These are phyloP conservation scores for Thymallus thymallus DNA, from an alignment of 2,113 vertebrate species.

Conservation along the genomic window DNA sequence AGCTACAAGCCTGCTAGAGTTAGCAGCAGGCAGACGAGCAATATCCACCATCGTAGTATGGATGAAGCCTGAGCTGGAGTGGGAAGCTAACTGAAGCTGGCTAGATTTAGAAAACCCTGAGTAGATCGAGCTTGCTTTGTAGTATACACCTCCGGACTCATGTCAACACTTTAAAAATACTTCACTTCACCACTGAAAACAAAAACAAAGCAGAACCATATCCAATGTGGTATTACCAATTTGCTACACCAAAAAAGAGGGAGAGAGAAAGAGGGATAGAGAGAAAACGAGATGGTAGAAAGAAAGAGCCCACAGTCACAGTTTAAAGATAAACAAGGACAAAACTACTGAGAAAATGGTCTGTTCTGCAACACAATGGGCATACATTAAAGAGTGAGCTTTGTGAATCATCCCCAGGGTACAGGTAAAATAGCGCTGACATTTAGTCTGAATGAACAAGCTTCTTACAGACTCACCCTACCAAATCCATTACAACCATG, in stretches of 20 bases:
- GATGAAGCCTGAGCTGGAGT: too few relatives aligned
- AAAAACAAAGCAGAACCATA: too few relatives aligned
- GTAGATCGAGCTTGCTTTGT: not conserved
- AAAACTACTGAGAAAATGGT: not conserved
- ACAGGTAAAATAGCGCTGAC: slow-evolving; percentile 19
- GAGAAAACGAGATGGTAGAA: not conserved
- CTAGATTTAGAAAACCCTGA: not conserved
- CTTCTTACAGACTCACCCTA: not conserved
- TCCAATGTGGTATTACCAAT: too few relatives aligned
- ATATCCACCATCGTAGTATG: too few relatives aligned
- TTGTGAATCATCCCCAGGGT: slow-evolving; percentile 14
- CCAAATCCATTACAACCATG: not conserved
- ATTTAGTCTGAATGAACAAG: slow-evolving; percentile 25
- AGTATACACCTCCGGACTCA: not conserved
- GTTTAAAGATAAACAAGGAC: not conserved
- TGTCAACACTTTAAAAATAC: too few relatives aligned
- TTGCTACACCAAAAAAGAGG: not conserved
- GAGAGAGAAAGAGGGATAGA: not conserved
- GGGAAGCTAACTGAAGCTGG: too few relatives aligned
- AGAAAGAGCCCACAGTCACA: not conserved
- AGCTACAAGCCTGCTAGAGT: too few relatives aligned
- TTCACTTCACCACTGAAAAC: too few relatives aligned
- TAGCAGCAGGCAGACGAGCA: too few relatives aligned
- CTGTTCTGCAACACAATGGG: not conserved
- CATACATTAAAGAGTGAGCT: slow-evolving; percentile 8